Base-by-base conservation (phyloP, 1,140 invertebrate genomes). In the Pachypsylla venusta region DNA sequence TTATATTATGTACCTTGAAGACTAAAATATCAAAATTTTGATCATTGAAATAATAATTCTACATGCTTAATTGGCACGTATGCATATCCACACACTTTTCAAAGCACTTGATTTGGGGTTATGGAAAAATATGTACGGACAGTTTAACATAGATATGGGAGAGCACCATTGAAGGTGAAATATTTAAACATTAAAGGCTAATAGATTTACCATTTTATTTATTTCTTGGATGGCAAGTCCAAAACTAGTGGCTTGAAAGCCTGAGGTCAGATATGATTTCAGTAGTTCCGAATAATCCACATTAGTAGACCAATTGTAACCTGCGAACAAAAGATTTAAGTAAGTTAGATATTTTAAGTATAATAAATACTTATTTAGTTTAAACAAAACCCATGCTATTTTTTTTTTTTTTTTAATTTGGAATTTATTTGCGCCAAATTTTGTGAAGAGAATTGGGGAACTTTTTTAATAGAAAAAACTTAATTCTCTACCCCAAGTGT, bases 231-330 rank as follows among this genome's bases (percentile, higher is more conserved):
- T 83, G 12, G 92, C 91, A 67, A 84, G 74, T 0, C 89, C 93
- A 73, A 98, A 90, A 77, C 87, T 93, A 0, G 93, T 95, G 1
- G 96, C 93, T 79, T 99, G 96, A 71, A 98, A 98, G 48, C 96
- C 96, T 40, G 84, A 88, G 56, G 78, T 76, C 53, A 77, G 69
- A 69, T 89, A 98, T 20, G 83, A 84, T 60, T 85, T 71, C 2
- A 99, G 76, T 19, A 99, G 70, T 66, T 81, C 80, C 63, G 85
- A 77, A 71, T 95, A 96, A 71, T 98, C 79, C 20, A 97, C 74
- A 7, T 93, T 93, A 64, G 86, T 75, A 69, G 94, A 93, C 77
- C 93, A 99, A 68, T 99, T 88, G 73, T 96, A 98, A 14, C 85
- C 85, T 75, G 59, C 13, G 67, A 70, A 54, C 57, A 12, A 57